Base-by-base conservation (phyloP, 2,797 vertebrate genomes). In the Poeciliopsis paucimaculata region DNA sequence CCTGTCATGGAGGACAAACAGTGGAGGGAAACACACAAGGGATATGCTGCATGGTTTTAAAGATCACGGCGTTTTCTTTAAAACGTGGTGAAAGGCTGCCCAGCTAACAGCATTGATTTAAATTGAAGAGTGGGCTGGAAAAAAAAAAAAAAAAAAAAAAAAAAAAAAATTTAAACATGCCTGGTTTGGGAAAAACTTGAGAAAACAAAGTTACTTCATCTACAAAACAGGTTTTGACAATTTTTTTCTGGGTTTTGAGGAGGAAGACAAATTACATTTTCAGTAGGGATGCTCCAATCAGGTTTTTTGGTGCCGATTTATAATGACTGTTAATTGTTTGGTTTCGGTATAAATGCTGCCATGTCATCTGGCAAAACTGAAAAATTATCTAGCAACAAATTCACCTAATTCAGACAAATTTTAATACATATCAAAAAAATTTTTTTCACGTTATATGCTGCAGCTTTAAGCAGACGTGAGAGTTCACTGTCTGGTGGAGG, bases 91-190 rank as follows among this genome's bases (percentile, higher is more conserved):
- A 87, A 90, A 81, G 90, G 90, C 84, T 76, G 88, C 88, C n/a
- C 74, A 89, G 91, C 90, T 89, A 84, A 89, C 75, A 77, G 92
- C 87, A 91, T 90, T 72, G 82, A 90, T 91, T 68, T 87, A 91
- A 91, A 93, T 92, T 93, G 89, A 92, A 92, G 92, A 92, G 91
- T 91, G 89, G 88, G 89, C 86, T 75, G 80, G 90, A 92, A n/a
- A n/a, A n/a, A n/a, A n/a, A n/a, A n/a, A n/a, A n/a, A n/a, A n/a
- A n/a, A 91, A 89, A 77, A 84, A 83, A 87, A 41, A 3, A 5
- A 43, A 64, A 18, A 12, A 26, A 13, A 57, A 2, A n/a, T n/a
- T 57, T 92, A 88, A 92, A 88, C 72, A 62, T 83, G 82, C 78
- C 57, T 66, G 76, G 71, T 71, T 75, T 34, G 86, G 79, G 53